These are phyloP conservation scores for Acromyrmex echinatior DNA, from an alignment of 1,140 invertebrate species.

Conservation along the genomic window DNA sequence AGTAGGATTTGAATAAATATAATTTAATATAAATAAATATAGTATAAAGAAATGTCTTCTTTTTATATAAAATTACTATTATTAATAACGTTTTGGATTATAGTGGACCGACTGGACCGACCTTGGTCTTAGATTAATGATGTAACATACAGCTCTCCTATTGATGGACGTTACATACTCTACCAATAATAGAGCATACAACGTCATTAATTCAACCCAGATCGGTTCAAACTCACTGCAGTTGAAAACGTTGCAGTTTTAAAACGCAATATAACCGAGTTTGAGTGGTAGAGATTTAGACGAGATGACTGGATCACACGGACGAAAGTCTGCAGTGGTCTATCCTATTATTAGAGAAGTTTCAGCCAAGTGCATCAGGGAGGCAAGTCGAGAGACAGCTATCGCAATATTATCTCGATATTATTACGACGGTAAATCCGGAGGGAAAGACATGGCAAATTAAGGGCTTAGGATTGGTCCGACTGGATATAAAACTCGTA, in stretches of 20 bases:
- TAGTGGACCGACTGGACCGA: no score
- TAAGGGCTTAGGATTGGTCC: background rate
- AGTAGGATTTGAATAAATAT: no score
- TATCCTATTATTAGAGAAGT: conserved; percentile 52
- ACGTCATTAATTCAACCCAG: no score
- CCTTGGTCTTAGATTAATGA: no score
- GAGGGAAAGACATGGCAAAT: background rate
- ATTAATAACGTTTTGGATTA: background rate
- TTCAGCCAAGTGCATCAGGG: conserved; percentile 30
- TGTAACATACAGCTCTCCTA: no score
- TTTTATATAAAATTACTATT: background rate
- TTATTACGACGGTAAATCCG: conserved; percentile 24
- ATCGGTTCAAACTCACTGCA: no score
- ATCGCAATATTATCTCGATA: background rate
- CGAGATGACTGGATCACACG: background rate
- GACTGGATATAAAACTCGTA: background rate
- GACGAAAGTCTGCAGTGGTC: conserved; percentile 6
- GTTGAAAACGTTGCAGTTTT: no score
- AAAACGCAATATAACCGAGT: background rate
- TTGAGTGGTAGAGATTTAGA: background rate
- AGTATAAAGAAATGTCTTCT: background rate
- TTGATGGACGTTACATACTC: no score
- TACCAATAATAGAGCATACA: no score
- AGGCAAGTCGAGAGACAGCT: background rate
- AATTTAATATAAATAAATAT: no score